Base-by-base conservation (phyloP, 2,113 vertebrate species). In the Synchiropus splendidus region DNA sequence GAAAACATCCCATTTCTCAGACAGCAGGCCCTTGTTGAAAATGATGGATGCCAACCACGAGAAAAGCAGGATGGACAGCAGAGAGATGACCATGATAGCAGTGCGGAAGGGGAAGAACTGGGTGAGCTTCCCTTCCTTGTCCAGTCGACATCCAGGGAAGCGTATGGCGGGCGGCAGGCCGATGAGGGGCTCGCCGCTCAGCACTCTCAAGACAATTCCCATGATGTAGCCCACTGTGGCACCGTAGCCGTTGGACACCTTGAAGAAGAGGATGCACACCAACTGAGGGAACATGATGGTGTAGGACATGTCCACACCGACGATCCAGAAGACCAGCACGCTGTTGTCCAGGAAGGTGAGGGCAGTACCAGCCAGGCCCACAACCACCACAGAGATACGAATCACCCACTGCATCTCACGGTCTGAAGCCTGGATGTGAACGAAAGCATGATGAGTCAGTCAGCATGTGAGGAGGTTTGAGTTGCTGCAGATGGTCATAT, bases 231-330 rank as follows among this genome's bases (percentile, higher is more conserved):
- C 87, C 0, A 55, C 48, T 12, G 66, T 42, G 0, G 83, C 83
- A 11, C 88, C 84, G 0, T 86, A 89, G 6, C 67, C 59, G 16
- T 89, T 89, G 0, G 75, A 85, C 34, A 64, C 40, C n/a, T 78
- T 53, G 37, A 62, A 31, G 2, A 72, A 81, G 9, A 78, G 71
- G 40, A 73, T 54, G 0, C 85, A 89, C 44, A 83, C 57, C 5
- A 89, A 74, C 51, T 88, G 87, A 15, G 88, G 84, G 31, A 90
- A 85, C 16, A 87, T 75, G 15, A 89, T 21, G 2, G 73, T 58
- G 0, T 88, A 88, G 10, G 83, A 72, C 36, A 90, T 64, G 48
- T 83, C 77, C 10, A 82, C 72, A 0, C 81, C 78, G 51, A 88
- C 68, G 40, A 89, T 75, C 88, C 87, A 89, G 18, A 88, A 74